Percentiles rank a stretch among this genome's conserved stretches.
These are phyloP conservation scores for Lanistes nyassanus DNA, from an alignment of 1,140 invertebrate species.

Conservation along the genomic window DNA sequence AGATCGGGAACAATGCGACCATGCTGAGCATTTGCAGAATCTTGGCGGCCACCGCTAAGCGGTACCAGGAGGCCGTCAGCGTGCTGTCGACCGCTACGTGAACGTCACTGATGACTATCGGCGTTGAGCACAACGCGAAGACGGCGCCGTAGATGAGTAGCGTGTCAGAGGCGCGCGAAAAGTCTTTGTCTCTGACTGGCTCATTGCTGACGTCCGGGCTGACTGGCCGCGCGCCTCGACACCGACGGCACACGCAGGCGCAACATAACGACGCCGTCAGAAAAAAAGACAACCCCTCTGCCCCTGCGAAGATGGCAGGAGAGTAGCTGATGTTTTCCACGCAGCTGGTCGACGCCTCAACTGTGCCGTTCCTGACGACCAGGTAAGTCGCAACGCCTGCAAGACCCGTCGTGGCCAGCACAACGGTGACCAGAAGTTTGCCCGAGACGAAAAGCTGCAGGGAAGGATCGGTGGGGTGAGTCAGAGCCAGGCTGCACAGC, in stretches of 20 bases:
- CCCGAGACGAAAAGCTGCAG: not conserved
- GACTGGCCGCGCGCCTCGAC: too few relatives aligned
- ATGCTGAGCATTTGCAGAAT: not conserved
- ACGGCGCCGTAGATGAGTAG: not conserved
- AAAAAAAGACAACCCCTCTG: not conserved
- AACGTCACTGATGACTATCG: not conserved
- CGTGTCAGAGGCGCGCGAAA: not conserved
- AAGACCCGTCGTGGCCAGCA: not conserved
- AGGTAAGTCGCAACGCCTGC: not conserved
- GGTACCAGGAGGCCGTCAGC: not conserved
- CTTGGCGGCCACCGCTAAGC: not conserved
- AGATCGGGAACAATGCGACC: not conserved
- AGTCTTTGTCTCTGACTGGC: not conserved
- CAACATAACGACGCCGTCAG: too few relatives aligned
- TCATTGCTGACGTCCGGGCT: not conserved
- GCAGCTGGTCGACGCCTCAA: not conserved
- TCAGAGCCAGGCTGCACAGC: not conserved
- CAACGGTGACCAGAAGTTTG: not conserved
- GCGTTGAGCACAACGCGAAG: not conserved
- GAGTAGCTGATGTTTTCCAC: not conserved
- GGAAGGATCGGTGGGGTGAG: not conserved
- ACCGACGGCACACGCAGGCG: not conserved
- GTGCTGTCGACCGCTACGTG: rapidly evolving
- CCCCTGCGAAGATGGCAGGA: not conserved
- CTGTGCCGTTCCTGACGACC: not conserved